phyloP scores from a whole-genome alignment of 2,113 vertebrate genomes.

The Prunella himalayana region DNA sequence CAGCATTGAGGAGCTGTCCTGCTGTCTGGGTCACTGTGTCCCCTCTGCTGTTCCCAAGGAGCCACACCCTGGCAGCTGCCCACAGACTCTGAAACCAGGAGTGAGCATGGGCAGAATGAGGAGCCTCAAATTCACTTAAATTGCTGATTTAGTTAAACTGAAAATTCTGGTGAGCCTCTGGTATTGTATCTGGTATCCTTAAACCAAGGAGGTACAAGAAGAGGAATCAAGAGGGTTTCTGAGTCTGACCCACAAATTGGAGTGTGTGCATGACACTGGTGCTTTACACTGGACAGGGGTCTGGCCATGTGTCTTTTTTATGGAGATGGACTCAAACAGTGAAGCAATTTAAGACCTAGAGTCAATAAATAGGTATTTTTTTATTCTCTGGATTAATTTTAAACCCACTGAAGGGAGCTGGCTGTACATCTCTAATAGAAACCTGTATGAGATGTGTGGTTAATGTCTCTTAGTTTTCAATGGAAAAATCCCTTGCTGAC shows the following conservation, averaged over 20 bases:
- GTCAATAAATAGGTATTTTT: accelerated
- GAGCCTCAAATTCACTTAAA: neutral
- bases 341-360: neutral
- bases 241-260: neutral
- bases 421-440: neutral
- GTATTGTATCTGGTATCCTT: neutral
- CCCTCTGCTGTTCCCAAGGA: neutral
- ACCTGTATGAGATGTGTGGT: neutral
- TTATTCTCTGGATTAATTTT: neutral
- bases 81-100: neutral
- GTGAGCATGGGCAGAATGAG: neutral
- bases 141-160: neutral
- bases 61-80: neutral
- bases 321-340: neutral
- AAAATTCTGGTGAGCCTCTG: neutral
- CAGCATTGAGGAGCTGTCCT: neutral
- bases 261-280: neutral
- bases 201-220: neutral
- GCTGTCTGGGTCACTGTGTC: neutral
- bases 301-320: neutral
- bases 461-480: neutral
- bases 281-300: neutral
- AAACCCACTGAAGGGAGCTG: neutral
- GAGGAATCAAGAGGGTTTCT: neutral
- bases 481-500: neutral